Percentiles rank a stretch among this genome's conserved stretches.
phyloP scores from a whole-genome alignment of 53 echinoderm and acorn worm genomes.

The Hippasteria phrygiana region DNA sequence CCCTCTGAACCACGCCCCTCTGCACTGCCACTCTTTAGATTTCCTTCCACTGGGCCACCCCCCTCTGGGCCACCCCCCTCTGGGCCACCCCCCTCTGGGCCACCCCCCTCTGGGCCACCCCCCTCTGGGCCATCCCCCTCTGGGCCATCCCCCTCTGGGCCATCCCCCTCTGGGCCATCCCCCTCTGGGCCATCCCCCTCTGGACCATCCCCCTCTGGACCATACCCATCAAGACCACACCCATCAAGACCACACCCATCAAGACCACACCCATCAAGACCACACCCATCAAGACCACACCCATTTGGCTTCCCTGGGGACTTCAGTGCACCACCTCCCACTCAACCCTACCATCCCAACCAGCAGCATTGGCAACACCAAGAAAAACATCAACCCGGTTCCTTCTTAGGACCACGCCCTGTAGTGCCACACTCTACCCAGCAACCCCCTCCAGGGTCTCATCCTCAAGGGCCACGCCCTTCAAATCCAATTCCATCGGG shows the following conservation, averaged over 20 bases:
- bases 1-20: neutral
- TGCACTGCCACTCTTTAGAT: too few species aligned
- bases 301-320: neutral
- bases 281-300: slow-evolving; percentile 16
- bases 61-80: neutral
- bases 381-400: neutral
- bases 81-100: neutral
- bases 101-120: slow-evolving; percentile 9
- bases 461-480: neutral
- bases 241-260: too few species aligned
- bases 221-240: slow-evolving; percentile 16
- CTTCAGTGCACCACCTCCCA: neutral
- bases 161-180: neutral
- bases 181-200: slow-evolving; percentile 21
- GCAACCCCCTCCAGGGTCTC: neutral
- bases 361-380: neutral
- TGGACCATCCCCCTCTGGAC: neutral
- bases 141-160: slow-evolving; percentile 12
- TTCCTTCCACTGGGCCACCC: neutral
- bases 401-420: slow-evolving; percentile 17
- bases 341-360: neutral
- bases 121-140: neutral
- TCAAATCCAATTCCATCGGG: neutral
- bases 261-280: too few species aligned
- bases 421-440: neutral